phyloP scores from a whole-genome alignment of 2,888 invertebrate species.

The Phaonia tiefii region DNA sequence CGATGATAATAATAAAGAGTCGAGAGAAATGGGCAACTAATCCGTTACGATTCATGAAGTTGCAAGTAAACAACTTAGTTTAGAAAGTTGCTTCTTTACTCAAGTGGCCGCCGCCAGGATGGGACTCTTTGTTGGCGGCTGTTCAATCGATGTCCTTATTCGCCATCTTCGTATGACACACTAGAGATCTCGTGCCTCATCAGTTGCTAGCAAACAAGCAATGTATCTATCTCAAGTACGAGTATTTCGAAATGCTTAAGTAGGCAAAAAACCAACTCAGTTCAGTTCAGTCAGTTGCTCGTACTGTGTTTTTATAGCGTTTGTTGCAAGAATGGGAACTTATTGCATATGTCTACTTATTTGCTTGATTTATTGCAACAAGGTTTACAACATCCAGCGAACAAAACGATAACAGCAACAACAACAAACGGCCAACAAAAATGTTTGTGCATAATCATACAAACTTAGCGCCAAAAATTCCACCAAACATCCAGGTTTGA shows the following conservation, averaged over 20 bases:
- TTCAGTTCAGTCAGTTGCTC: background rate
- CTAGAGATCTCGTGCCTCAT: background rate
- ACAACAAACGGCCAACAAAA: background rate
- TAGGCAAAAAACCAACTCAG: constrained; percentile 34
- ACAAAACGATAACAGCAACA: background rate
- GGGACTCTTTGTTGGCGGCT: constrained; percentile 47
- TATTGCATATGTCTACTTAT: constrained; percentile 63
- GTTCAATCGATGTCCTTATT: constrained; percentile 49
- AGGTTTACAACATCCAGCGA: constrained; percentile 1
- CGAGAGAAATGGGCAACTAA: constrained; percentile 40
- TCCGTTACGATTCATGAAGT: constrained; percentile 56
- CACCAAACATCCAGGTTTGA: background rate
- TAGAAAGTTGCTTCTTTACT: background rate
- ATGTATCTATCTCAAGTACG: constrained; percentile 13
- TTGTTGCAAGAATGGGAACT: constrained; percentile 44
- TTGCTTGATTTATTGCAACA: constrained; percentile 60
- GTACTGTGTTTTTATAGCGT: background rate
- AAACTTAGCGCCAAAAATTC: constrained; percentile 41
- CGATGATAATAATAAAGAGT: constrained; percentile 6
- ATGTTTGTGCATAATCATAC: constrained; percentile 36
- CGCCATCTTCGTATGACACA: constrained; percentile 25
- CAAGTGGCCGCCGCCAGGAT: constrained; percentile 2
- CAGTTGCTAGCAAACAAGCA: background rate
- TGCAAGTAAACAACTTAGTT: constrained; percentile 59
- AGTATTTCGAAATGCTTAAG: constrained; percentile 39